Conservation (phyloP, 2,113 vertebrate species). For the Hipposideros armiger region DNA sequence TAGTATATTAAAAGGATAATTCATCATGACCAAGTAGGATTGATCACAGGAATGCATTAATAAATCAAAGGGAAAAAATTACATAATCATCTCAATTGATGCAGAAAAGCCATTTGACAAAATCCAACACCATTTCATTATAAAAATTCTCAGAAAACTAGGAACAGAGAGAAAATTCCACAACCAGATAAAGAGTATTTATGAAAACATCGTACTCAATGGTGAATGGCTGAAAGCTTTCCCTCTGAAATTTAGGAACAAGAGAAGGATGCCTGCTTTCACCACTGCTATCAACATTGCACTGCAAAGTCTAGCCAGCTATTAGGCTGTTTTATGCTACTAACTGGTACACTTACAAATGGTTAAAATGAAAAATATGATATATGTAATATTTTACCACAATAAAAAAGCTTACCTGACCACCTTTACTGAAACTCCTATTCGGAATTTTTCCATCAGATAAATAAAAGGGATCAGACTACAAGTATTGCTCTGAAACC, state of each 20-base stretch:
- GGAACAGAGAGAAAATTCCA: not conserved
- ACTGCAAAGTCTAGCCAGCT: not conserved
- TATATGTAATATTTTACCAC: not conserved
- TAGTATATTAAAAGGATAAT: constrained; percentile 1
- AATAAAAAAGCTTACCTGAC: constrained; percentile 15
- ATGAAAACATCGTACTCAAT: not conserved
- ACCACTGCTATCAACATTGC: not conserved
- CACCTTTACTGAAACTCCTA: constrained; percentile 5
- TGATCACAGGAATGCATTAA: not conserved
- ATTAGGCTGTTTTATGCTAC: not conserved
- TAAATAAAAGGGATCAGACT: constrained; percentile 11
- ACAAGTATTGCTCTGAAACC: not conserved
- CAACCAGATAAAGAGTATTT: not conserved
- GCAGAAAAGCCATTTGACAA: not conserved
- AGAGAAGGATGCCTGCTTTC: not conserved
- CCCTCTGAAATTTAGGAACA: not conserved
- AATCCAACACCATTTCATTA: not conserved
- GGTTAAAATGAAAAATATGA: not conserved
- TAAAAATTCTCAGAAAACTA: constrained; percentile 7
- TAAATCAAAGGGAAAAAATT: not conserved
- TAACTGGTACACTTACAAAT: not conserved
- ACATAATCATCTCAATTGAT: not conserved
- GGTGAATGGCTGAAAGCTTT: not conserved
- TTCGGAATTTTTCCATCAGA: constrained; percentile 22
- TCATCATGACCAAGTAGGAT: not conserved